These are phyloP conservation scores for Battus philenor DNA, from an alignment of 1,140 invertebrate species.

Conservation along the genomic window DNA sequence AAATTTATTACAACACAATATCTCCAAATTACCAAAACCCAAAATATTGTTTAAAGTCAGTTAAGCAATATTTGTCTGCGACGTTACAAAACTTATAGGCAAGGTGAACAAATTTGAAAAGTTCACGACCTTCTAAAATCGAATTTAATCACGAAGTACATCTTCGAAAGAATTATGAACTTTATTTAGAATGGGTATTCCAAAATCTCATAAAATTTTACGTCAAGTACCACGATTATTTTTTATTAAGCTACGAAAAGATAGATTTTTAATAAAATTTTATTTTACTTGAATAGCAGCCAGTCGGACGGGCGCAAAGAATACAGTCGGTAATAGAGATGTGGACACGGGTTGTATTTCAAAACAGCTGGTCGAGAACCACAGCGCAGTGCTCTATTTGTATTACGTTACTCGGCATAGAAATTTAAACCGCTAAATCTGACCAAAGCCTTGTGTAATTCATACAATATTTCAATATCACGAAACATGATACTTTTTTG, in stretches of 20 bases:
- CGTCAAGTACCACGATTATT: too few species aligned
- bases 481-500: conserved; percentile 7
- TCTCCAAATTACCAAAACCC: too few species aligned
- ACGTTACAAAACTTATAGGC: conserved; percentile 17
- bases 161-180: conserved; percentile 13
- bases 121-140: conserved; percentile 42
- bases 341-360: conserved; percentile 25
- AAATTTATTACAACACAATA: too few species aligned
- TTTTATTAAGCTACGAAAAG: too few species aligned
- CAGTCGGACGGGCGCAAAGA: neutral
- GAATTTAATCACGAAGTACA: conserved; percentile 28
- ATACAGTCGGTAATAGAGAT: conserved; percentile 3
- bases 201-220: neutral
- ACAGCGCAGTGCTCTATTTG: conserved; percentile 28
- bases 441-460: conserved; percentile 15
- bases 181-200: neutral
- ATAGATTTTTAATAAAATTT: too few species aligned
- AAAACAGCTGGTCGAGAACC: conserved; percentile 35
- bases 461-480: conserved; percentile 15
- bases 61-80: conserved; percentile 2
- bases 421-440: conserved; percentile 17
- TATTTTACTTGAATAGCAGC: too few species aligned
- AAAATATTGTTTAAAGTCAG: too few species aligned
- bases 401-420: conserved; percentile 24
- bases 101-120: conserved; percentile 45